These are phyloP conservation scores for Pteronura brasiliensis DNA, from an alignment of 2,113 vertebrate species.

Conservation along the genomic window DNA sequence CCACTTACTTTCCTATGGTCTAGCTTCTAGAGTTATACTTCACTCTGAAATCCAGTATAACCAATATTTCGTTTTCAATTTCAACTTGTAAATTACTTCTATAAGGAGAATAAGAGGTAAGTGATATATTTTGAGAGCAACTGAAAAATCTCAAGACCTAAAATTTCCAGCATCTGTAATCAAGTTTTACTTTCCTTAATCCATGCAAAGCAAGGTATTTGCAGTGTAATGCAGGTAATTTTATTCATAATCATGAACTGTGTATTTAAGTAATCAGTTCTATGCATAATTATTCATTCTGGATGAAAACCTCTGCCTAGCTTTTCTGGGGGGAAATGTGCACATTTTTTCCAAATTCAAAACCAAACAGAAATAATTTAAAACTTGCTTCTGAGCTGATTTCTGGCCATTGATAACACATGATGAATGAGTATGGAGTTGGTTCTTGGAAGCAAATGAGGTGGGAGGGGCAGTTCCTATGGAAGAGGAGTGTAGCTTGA, in stretches of 20 bases:
- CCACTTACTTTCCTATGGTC: neutral
- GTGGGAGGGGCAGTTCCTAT: neutral
- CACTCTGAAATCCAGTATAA: slow-evolving; percentile 36
- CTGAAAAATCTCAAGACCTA: slow-evolving; percentile 59
- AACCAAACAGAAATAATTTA: slow-evolving; percentile 40
- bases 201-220: slow-evolving; percentile 59
- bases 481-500: neutral
- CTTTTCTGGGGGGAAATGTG: slow-evolving; percentile 1
- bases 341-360: slow-evolving; percentile 40
- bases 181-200: slow-evolving; percentile 71
- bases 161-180: slow-evolving; percentile 66
- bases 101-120: slow-evolving; percentile 35
- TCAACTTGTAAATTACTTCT: slow-evolving; percentile 61
- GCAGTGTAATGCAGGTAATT: slow-evolving; percentile 67
- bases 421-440: neutral
- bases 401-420: neutral
- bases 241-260: slow-evolving; percentile 75
- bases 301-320: slow-evolving; percentile 32
- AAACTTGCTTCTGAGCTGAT: slow-evolving; percentile 10
- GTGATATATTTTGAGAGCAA: slow-evolving; percentile 57
- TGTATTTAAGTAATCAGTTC: slow-evolving; percentile 73
- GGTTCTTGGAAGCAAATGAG: neutral
- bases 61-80: slow-evolving; percentile 58
- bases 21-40: neutral
- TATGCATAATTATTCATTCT: slow-evolving; percentile 68